Evolutionary conservation across 2,797 vertebrate genomes (phyloP).

Genomic region (Pithecia hirsuta): DNA sequence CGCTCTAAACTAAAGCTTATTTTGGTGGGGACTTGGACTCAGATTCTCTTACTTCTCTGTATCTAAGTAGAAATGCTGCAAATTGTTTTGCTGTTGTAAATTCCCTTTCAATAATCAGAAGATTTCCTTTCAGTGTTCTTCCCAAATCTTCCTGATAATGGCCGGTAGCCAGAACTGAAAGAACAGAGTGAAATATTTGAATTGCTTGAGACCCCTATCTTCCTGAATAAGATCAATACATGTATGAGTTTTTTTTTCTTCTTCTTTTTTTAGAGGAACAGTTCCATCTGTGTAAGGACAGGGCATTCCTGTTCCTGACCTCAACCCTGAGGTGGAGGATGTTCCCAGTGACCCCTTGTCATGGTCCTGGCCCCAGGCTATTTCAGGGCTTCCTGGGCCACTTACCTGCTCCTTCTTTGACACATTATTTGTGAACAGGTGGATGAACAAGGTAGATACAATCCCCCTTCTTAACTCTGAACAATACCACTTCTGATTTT

Average conservation of each 20-base stretch:
- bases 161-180: neutral
- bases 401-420: neutral
- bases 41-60: neutral
- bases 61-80: neutral
- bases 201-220: neutral
- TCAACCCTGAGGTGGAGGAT: neutral
- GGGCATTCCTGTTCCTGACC: neutral
- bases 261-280: neutral
- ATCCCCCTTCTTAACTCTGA: neutral
- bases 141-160: neutral
- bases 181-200: slow-evolving; percentile 20
- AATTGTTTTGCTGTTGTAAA: neutral
- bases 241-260: neutral
- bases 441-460: neutral
- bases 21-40: neutral
- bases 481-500: neutral
- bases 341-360: neutral
- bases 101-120: neutral
- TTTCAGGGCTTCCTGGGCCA: neutral
- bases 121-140: neutral
- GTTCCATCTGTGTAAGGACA: neutral
- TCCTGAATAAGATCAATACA: neutral
- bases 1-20: slow-evolving; percentile 6
- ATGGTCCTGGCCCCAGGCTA: neutral
- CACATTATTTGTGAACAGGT: neutral